Base-by-base conservation (phyloP, 1,140 invertebrate species). In the Lysiphlebus fabarum region DNA sequence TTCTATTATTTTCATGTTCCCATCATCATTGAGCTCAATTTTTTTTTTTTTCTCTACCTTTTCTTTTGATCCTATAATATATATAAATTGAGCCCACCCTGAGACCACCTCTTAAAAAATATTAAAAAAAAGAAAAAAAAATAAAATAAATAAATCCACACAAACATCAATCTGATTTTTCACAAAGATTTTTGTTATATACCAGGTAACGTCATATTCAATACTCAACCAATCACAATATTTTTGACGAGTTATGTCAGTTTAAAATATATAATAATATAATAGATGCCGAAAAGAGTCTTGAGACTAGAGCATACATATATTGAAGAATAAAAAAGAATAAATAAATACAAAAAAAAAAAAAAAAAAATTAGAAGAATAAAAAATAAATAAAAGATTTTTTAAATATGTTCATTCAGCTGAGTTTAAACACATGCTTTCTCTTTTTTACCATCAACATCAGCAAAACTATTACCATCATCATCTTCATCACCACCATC, bases 231-330 rank as follows among this genome's bases (percentile, higher is more conserved):
- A 79, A 80, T 80, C 78, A 77, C 78, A 80, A 79, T 79, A 78
- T 80, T 80, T 80, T 78, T 78, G 75, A 80, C 76, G 73, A 78
- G 72, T 79, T 80, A 77, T 71, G 74, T 70, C 73, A 71, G 68
- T 47, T 33, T 61, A 77, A 76, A 78, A 79, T 78, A 67, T 78
- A 67, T 26, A 26, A 26, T 26, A 26, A 26, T 26, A 26, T 26
- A 26, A 26, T 26, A 26, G 17, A 26, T 26, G 17, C 17, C 17
- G 17, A 26, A 26, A 26, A 26, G 17, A 26, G 71, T 37, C 59
- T 58, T 7, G 17, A 43, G 56, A 17, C 50, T 33, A 26, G 17
- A 26, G 17, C 17, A 26, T 26, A 26, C 17, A 26, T 26, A n/a
- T n/a, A n/a, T n/a, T n/a, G 17, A 26, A 26, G 17, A 26, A 4